These are phyloP conservation scores for Pantala flavescens DNA, from an alignment of 1,140 invertebrate species.

Conservation along the genomic window DNA sequence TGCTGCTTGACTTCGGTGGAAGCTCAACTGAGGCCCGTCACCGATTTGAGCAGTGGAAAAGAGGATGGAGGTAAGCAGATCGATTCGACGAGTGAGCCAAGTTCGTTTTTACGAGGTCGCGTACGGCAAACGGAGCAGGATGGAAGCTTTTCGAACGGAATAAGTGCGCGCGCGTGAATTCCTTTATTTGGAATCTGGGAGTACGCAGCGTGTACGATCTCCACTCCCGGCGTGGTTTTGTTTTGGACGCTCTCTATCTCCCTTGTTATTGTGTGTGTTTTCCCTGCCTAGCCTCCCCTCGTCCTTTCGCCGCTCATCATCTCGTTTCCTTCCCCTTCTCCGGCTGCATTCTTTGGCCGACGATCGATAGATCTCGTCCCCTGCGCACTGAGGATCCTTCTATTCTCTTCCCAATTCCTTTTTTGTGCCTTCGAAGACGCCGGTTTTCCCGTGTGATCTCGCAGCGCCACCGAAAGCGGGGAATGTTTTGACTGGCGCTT, in stretches of 20 bases:
- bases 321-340: background rate
- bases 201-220: too few relatives aligned
- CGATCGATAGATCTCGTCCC: background rate
- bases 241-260: background rate
- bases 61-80: background rate
- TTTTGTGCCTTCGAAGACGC: background rate
- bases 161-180: too few relatives aligned
- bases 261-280: conserved; percentile 9
- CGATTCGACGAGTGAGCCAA: too few relatives aligned
- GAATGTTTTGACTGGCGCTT: too few relatives aligned
- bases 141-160: too few relatives aligned
- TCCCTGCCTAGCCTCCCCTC: background rate
- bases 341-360: background rate
- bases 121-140: too few relatives aligned
- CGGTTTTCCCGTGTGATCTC: too few relatives aligned
- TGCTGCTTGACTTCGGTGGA: background rate
- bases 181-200: too few relatives aligned
- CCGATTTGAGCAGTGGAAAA: background rate
- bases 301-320: too few relatives aligned
- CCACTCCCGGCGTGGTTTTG: background rate
- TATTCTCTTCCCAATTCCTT: background rate
- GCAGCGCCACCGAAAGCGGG: too few relatives aligned
- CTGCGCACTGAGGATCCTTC: background rate
- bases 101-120: too few relatives aligned
- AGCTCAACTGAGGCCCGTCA: background rate